phyloP scores from a whole-genome alignment of 2,113 vertebrate genomes.

The Pandion haliaetus region DNA sequence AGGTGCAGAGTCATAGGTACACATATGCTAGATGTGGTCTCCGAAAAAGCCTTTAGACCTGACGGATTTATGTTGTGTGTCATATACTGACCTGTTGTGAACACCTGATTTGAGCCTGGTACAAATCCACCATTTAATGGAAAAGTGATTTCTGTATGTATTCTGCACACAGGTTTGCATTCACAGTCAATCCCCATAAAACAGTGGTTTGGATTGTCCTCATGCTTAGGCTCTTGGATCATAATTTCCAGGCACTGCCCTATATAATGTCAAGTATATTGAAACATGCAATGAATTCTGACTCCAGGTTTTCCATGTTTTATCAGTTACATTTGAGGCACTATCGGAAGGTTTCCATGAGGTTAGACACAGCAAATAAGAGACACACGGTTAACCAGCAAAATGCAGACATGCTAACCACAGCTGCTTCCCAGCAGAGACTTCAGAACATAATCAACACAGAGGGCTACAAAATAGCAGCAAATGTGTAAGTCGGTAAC shows the following conservation, averaged over 20 bases:
- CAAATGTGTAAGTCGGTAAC: not conserved
- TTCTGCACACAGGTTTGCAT: not conserved
- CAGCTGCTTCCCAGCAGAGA: not conserved
- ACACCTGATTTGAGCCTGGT: not conserved
- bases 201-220: not conserved
- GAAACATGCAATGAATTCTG: not conserved
- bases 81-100: not conserved
- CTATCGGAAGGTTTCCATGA: not conserved
- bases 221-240: not conserved
- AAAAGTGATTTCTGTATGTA: not conserved
- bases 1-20: not conserved
- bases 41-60: not conserved
- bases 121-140: not conserved
- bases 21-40: not conserved
- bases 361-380: too few species aligned
- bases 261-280: not conserved
- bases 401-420: not conserved
- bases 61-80: not conserved
- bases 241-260: not conserved
- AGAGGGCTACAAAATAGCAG: not conserved
- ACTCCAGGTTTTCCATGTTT: not conserved
- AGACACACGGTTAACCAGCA: too few species aligned
- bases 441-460: not conserved
- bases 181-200: fast-evolving
- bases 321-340: not conserved